Evolutionary conservation across 2,888 invertebrate genomes (phyloP).

Genomic region (Tillus elongatus): DNA sequence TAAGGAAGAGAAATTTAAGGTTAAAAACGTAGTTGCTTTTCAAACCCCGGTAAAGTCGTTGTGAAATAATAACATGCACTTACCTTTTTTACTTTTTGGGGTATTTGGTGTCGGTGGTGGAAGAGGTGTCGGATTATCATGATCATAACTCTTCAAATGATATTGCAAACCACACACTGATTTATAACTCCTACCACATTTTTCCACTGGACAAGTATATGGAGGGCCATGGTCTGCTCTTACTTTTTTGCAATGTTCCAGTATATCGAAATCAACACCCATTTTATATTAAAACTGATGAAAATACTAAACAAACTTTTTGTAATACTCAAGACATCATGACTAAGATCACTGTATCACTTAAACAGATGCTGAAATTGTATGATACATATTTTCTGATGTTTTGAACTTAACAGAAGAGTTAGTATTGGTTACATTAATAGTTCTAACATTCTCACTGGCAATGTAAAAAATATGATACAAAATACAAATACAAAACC

Average conservation of each 20-base stretch:
- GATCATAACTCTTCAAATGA: conserved; percentile 77
- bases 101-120: conserved; percentile 50
- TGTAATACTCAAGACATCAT: too few species aligned
- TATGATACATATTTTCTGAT: too few species aligned
- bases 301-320: too few species aligned
- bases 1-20: conserved; percentile 6
- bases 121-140: conserved; percentile 63
- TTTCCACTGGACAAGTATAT: conserved; percentile 75
- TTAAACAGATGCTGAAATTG: too few species aligned
- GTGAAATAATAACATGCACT: too few species aligned
- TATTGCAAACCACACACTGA: conserved; percentile 79
- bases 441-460: too few species aligned
- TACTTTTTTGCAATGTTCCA: conserved; percentile 76
- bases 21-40: neutral
- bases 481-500: too few species aligned
- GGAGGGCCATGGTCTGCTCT: conserved; percentile 73
- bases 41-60: neutral
- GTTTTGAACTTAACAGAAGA: too few species aligned
- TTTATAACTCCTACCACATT: conserved; percentile 79
- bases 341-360: too few species aligned
- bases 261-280: conserved; percentile 79
- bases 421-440: too few species aligned
- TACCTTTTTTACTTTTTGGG: conserved; percentile 54
- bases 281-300: conserved; percentile 45
- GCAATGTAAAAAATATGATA: too few species aligned